These are phyloP conservation scores for Falco naumanni DNA, from an alignment of 2,797 vertebrate genomes.

Conservation along the genomic window DNA sequence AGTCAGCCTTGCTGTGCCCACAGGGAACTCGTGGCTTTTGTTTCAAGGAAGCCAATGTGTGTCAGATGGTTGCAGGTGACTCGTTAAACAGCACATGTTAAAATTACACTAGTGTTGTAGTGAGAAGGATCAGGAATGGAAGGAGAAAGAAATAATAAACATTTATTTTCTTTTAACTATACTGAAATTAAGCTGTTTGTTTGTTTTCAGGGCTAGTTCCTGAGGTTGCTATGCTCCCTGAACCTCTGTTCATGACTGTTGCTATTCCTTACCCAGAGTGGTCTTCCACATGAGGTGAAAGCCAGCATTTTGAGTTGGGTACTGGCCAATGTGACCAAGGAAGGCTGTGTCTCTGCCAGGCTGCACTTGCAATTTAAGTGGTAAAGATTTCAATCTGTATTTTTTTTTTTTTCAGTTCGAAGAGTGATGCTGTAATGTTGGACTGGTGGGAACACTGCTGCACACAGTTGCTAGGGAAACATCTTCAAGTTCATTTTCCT, in stretches of 20 bases:
- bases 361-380: neutral
- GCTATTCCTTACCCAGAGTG: neutral
- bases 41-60: neutral
- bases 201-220: neutral
- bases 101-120: neutral
- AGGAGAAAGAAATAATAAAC: neutral
- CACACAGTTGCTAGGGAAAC: constrained; percentile 49
- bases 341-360: neutral
- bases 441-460: neutral
- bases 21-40: neutral
- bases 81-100: neutral
- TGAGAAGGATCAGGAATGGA: neutral
- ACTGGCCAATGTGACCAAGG: neutral
- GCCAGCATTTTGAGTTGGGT: neutral
- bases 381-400: neutral
- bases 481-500: constrained; percentile 47
- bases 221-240: neutral
- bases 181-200: neutral
- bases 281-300: neutral
- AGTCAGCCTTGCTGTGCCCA: neutral
- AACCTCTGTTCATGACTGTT: neutral
- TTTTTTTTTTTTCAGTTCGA: constrained; percentile 12
- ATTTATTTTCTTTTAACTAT: neutral
- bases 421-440: neutral
- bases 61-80: neutral